phyloP scores from a whole-genome alignment of 1,140 invertebrate genomes.

The Diplogasteroides magnus region DNA sequence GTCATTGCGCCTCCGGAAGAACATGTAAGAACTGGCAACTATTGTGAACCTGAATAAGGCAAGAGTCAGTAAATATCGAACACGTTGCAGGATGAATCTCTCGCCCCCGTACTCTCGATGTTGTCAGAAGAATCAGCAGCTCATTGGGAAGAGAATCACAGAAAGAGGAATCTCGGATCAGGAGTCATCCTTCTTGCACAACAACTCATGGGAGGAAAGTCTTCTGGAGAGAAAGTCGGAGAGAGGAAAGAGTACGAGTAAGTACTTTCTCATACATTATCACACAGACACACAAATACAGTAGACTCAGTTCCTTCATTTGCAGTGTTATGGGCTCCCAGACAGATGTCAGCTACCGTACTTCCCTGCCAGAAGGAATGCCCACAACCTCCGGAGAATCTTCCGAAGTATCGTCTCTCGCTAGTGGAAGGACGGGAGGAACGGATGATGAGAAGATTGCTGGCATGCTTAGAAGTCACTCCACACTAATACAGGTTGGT shows the following conservation, averaged over 20 bases:
- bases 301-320: conserved; percentile 5
- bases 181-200: conserved; percentile 44
- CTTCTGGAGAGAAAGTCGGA: conserved; percentile 4
- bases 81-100: conserved; percentile 32
- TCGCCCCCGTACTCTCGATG: conserved; percentile 36
- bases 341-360: conserved; percentile 37
- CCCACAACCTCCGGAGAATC: conserved; percentile 16
- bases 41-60: too few species aligned
- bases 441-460: conserved; percentile 23
- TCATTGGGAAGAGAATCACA: conserved; percentile 11
- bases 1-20: too few species aligned
- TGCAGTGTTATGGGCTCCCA: conserved; percentile 18
- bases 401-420: conserved; percentile 12
- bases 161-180: conserved; percentile 22
- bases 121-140: conserved; percentile 27
- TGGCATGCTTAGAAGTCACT: conserved; percentile 33
- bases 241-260: conserved; percentile 1
- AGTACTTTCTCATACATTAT: too few species aligned
- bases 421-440: conserved; percentile 18
- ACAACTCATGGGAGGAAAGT: conserved; percentile 35
- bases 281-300: too few species aligned
- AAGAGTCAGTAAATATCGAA: too few species aligned
- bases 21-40: too few species aligned
- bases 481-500: conserved; percentile 27
- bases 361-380: conserved; percentile 16